Base-by-base conservation (phyloP, 2,888 invertebrate genomes). In the Chloroclystis v-ata region DNA sequence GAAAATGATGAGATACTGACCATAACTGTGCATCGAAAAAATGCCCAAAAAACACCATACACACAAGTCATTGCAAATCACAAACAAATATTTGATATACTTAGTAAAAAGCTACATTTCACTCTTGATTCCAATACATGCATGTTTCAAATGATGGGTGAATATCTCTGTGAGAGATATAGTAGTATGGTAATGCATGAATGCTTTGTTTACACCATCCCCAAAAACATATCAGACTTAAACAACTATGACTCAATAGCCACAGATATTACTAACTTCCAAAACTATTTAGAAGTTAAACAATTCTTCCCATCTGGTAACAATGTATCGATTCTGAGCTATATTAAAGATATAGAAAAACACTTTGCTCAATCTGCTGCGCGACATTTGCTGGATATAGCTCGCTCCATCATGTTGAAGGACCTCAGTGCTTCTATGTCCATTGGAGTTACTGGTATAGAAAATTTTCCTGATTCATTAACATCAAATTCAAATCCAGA, bases 311-410 rank as follows among this genome's bases (percentile, higher is more conserved):
- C 85, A 1, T 72, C 85, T 10, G 77, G 87, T 1, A 89, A 91
- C 51, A 50, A 46, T 30, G 73, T 83, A 24, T 89, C 91, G 0
- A 84, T 96, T 39, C 72, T 91, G 1, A 89, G 92, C 28, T 96
- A 94, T 68, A 90, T 93, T 1, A 89, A 91, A 16, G 92, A 95
- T 72, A 91, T 95, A 47, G 94, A 95, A 69, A 83, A 90, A 4
- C 79, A 94, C 25, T 96, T 94, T 75, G 92, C 94, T 25, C 91
- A 93, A 65, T 94, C 94, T 64, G 92, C 94, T 42, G 93, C 94
- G 57, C 90, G 92, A 62, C 90, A 92, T 56, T 92, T 94, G 54
- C 74, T 94, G 44, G 90, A 90, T 45, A 88, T 85, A 39, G 95
- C 96, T 0, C 86, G 92, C 28, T 83, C 78, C 49, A 91, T 96